Evolutionary conservation across 2,888 invertebrate genomes (phyloP).

Genomic region (Marronus borbonicus): DNA sequence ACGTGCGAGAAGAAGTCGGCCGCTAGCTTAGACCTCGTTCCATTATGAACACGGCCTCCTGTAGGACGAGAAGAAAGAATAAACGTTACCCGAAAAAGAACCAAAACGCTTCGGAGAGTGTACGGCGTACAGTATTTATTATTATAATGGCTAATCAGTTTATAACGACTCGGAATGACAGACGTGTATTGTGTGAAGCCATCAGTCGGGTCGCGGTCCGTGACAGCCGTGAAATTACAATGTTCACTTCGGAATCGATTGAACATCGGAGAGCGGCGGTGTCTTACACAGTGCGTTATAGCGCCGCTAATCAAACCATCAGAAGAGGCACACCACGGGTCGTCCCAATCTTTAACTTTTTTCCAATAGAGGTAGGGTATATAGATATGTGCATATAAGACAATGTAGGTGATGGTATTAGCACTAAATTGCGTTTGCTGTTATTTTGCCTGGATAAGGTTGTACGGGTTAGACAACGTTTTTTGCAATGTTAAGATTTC

Average conservation of each 20-base stretch:
- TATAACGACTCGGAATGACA: slow-evolving; percentile 65
- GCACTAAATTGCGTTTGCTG: no score
- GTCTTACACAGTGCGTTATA: slow-evolving; percentile 67
- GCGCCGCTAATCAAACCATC: slow-evolving; percentile 51
- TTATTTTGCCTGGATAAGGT: no score
- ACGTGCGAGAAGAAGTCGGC: not conserved
- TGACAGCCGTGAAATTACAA: slow-evolving; percentile 71
- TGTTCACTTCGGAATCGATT: slow-evolving; percentile 70
- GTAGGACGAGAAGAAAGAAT: slow-evolving; percentile 1
- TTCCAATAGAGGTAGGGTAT: slow-evolving; percentile 15
- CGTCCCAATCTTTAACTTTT: slow-evolving; percentile 37
- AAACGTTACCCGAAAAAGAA: slow-evolving; percentile 1
- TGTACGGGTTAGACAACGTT: no score
- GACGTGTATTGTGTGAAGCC: slow-evolving; percentile 67
- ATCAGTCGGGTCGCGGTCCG: slow-evolving; percentile 67
- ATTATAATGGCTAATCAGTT: slow-evolving; percentile 67
- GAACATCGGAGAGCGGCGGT: slow-evolving; percentile 57
- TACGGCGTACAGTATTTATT: slow-evolving; percentile 43
- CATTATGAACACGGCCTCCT: slow-evolving; percentile 12
- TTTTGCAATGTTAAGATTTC: no score
- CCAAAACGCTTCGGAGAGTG: not conserved
- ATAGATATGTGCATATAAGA: not conserved
- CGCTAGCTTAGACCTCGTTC: not conserved
- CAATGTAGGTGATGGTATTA: no score
- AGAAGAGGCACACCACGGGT: slow-evolving; percentile 44